Evolutionary conservation across 2,113 vertebrate genomes (phyloP), one percentile per base, ranked within the genome.

Genomic region (Seriola rivoliana): DNA sequence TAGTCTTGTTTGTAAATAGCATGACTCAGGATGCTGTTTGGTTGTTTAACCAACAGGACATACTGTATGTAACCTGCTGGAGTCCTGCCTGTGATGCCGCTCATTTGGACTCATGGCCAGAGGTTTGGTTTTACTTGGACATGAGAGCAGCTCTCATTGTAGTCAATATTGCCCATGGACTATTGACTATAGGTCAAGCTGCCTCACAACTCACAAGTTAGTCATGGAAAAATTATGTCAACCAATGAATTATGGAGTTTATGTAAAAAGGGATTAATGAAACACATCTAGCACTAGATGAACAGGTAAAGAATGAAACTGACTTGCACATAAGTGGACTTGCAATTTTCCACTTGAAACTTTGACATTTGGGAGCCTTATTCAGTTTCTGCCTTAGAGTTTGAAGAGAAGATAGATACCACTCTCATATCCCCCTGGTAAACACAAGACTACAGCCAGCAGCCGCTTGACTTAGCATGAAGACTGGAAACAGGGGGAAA

Each of bases 1-100:
- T 90, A 82, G 81, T 82, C 76, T 54, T 54, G 78, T 85, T 80
- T 79, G 67, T 81, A 81, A 77, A 78, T 79, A 63, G 71, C 78
- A 75, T 67, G 83, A 87, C 16, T 87, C 66, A 12, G 78, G 58
- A 81, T 63, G 64, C 25, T 65, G 85, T 74, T 48, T 40, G 78
- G 77, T 59, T 80, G 69, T 84, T 65, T 71, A 85, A 66, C 65
- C 62, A 55, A 14, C 40, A 4, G 74, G 46, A 85, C 19, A 6
- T 1, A 57, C 25, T 42, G 40, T 42, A 42, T 10, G 38, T 79
- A 82, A 88, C 85, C 81, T 71, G 80, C 58, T 72, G 75, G 70
- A 78, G n/a, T 74, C 38, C 8, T 32, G 80, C 54, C 60, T 29
- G 23, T 57, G 66, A 72, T 71, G 66, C 76, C 67, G 80, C 77